Percentiles rank a stretch among this genome's conserved stretches.
These are phyloP conservation scores for Pleuronectes platessa DNA, from an alignment of 2,113 vertebrate genomes.

Conservation along the genomic window DNA sequence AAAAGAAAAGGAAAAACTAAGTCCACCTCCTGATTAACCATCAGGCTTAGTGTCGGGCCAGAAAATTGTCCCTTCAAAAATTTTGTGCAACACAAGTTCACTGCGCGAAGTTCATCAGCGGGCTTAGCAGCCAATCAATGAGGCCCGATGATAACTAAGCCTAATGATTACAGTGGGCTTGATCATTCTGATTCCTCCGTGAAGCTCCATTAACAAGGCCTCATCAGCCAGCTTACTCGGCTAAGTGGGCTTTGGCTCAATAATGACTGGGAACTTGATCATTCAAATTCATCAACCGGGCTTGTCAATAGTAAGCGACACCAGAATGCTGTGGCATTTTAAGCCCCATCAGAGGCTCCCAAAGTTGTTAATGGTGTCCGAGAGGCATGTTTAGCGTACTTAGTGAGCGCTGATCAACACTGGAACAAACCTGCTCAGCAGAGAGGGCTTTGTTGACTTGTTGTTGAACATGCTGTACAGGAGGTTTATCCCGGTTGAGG, in stretches of 20 bases:
- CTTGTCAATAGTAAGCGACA: conserved; percentile 74
- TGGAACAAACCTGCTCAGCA: conserved; percentile 32
- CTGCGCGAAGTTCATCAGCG: conserved; percentile 70
- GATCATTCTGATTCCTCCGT: conserved; percentile 74
- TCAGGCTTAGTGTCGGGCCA: conserved; percentile 46
- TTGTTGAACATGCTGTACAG: conserved; percentile 7
- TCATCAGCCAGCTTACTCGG: conserved; percentile 75
- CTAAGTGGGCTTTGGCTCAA: conserved; percentile 76
- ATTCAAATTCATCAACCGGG: conserved; percentile 75
- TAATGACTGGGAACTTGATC: conserved; percentile 78
- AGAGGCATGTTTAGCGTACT: conserved; percentile 52
- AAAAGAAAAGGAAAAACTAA: conserved; percentile 27
- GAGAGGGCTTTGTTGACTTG: conserved; percentile 46
- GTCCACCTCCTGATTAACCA: conserved; percentile 57
- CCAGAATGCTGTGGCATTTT: conserved; percentile 61
- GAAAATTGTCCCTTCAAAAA: conserved; percentile 60
- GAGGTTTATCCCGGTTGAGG: background rate
- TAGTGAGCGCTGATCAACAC: conserved; percentile 40
- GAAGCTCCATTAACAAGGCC: conserved; percentile 78
- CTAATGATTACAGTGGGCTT: conserved; percentile 78
- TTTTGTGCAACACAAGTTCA: conserved; percentile 69
- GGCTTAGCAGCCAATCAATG: conserved; percentile 79
- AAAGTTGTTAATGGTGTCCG: conserved; percentile 61
- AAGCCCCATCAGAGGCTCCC: conserved; percentile 58
- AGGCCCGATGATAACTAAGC: conserved; percentile 74